These are phyloP conservation scores for Brachypteracias leptosomus DNA, from an alignment of 2,113 vertebrate genomes.

Conservation along the genomic window DNA sequence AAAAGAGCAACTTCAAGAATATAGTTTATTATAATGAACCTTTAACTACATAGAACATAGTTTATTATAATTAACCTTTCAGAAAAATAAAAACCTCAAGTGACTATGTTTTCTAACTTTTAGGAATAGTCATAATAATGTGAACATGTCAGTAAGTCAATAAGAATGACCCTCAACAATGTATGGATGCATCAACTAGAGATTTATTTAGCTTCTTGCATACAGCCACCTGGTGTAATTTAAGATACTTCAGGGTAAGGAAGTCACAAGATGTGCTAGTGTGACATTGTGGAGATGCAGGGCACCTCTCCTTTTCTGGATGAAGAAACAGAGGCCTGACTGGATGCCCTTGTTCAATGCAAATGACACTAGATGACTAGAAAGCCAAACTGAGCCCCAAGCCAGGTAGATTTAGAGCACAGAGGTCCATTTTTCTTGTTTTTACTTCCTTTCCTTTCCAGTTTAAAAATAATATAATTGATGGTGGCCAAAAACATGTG, in stretches of 20 bases:
- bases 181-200: not conserved
- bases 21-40: no score
- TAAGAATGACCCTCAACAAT: not conserved
- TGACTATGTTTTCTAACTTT: not conserved
- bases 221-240: not conserved
- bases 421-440: not conserved
- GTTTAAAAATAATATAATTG: not conserved
- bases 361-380: not conserved
- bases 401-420: not conserved
- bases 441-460: not conserved
- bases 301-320: not conserved
- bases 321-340: not conserved
- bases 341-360: not conserved
- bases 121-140: not conserved
- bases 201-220: not conserved
- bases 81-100: not conserved
- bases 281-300: not conserved
- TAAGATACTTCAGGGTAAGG: not conserved
- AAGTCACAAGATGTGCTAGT: not conserved
- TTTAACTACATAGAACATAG: not conserved
- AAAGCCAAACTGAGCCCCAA: not conserved
- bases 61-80: not conserved
- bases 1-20: no score
- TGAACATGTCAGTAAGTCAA: not conserved
- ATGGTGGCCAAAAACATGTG: fast-evolving